phyloP scores from a whole-genome alignment of 2,113 vertebrate genomes.

The Zosterops pallidus region DNA sequence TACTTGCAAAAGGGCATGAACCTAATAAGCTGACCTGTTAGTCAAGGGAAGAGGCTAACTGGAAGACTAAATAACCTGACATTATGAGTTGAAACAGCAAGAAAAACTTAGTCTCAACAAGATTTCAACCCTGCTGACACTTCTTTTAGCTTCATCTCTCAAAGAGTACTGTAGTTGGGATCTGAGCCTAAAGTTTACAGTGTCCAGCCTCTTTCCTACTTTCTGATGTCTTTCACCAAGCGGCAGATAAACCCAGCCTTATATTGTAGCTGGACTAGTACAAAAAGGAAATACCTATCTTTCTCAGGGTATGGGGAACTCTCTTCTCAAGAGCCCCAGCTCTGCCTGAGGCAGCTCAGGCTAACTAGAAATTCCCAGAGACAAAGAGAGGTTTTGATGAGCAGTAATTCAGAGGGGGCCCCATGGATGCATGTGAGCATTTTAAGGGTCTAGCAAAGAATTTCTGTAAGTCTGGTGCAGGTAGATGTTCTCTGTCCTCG shows the following conservation, averaged over 20 bases:
- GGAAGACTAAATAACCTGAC: neutral
- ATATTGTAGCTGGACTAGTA: neutral
- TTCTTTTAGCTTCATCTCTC: neutral
- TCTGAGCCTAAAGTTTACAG: neutral
- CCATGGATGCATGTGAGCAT: accelerated
- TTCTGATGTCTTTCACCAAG: neutral
- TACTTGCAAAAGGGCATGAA: neutral
- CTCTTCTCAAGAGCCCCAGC: neutral
- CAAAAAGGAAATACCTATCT: neutral
- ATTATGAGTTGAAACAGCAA: neutral
- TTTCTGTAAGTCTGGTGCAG: neutral
- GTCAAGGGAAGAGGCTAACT: conserved; percentile 1
- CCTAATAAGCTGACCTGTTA: conserved; percentile 11
- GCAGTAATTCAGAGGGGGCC: neutral
- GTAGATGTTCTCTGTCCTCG: neutral
- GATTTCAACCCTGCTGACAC: neutral
- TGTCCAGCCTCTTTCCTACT: neutral
- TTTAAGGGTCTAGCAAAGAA: neutral
- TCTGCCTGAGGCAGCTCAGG: neutral
- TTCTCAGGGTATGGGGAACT: neutral
- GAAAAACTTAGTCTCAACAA: neutral
- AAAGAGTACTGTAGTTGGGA: neutral
- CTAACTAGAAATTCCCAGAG: neutral
- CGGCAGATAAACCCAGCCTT: neutral
- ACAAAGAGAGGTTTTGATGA: neutral